Evolutionary conservation across 2,888 invertebrate species (phyloP).

Genomic region (Amblyjoppa proteus): DNA sequence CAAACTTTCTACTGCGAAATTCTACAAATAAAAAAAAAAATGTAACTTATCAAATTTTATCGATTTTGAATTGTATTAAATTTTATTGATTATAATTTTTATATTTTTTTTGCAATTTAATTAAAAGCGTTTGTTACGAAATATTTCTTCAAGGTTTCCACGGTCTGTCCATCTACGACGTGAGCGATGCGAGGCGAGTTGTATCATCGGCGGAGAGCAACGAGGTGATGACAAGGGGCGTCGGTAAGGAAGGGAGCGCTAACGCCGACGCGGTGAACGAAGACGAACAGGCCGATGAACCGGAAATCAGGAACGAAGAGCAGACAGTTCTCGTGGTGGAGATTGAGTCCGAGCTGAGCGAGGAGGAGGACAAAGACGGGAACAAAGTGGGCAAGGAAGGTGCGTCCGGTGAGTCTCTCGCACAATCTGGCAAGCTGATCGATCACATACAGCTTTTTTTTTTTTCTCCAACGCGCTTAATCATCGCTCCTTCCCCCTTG

Average conservation of each 20-base stretch:
- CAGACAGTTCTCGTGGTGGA: constrained; percentile 78
- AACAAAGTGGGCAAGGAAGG: constrained; percentile 75
- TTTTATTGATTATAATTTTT: neutral
- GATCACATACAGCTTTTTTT: neutral
- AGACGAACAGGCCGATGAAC: constrained; percentile 70
- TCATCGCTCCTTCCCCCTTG: neutral
- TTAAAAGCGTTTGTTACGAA: neutral
- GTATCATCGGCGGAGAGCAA: constrained; percentile 70
- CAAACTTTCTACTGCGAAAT: too few species aligned
- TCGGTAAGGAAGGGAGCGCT: constrained; percentile 46
- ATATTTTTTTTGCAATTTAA: neutral
- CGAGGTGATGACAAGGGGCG: constrained; percentile 70
- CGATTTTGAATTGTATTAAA: too few species aligned
- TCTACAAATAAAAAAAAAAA: too few species aligned
- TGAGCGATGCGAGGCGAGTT: constrained; percentile 66
- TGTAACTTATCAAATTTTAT: too few species aligned
- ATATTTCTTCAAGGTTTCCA: constrained; percentile 66
- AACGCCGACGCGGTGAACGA: constrained; percentile 60
- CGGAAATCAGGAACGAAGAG: constrained; percentile 71
- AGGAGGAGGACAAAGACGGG: constrained; percentile 74
- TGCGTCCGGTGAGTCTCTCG: constrained; percentile 47
- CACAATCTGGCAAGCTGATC: constrained; percentile 9
- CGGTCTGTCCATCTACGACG: constrained; percentile 74
- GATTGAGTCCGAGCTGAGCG: constrained; percentile 78
- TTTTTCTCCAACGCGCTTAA: neutral